Percentiles rank a stretch among this genome's conserved stretches.
Evolutionary conservation across 2,888 invertebrate species (phyloP).

Genomic region (Rhagophthalmus giganteus): DNA sequence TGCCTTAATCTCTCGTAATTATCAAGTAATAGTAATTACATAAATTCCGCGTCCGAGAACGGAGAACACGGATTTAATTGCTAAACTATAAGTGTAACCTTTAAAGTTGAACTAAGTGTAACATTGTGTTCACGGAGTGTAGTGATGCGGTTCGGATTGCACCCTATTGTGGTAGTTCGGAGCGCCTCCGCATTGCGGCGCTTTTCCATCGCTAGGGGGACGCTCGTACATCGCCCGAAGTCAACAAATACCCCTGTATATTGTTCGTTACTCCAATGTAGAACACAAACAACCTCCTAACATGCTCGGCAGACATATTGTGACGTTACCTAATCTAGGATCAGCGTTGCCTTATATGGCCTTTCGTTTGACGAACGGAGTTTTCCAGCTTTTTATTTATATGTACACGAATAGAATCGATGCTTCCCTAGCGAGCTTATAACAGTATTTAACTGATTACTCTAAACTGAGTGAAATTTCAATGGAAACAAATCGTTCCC

Average conservation of each 20-base stretch:
- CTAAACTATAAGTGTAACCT: conserved; percentile 24
- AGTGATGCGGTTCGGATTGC: conserved; percentile 22
- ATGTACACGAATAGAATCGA: too few relatives aligned
- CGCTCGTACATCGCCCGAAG: conserved; percentile 28
- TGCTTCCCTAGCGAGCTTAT: too few relatives aligned
- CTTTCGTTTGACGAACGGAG: too few relatives aligned
- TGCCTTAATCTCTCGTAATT: conserved; percentile 20
- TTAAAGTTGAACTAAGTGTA: conserved; percentile 27
- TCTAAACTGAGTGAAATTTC: too few relatives aligned
- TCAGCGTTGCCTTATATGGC: too few relatives aligned
- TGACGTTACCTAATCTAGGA: conserved; percentile 35
- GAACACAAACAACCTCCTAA: conserved; percentile 34
- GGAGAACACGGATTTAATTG: conserved; percentile 26
- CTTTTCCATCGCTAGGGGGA: conserved; percentile 25
- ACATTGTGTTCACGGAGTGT: conserved; percentile 19
- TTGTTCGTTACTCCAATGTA: conserved; percentile 32
- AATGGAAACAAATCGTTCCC: too few relatives aligned
- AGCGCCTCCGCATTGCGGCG: conserved; percentile 36
- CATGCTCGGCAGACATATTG: conserved; percentile 35
- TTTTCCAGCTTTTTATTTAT: too few relatives aligned
- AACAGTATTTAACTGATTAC: too few relatives aligned
- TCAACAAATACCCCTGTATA: conserved; percentile 35
- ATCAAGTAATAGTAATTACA: conserved; percentile 18
- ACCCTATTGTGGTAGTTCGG: conserved; percentile 26
- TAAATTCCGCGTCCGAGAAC: conserved; percentile 14